Conservation (phyloP, 2,113 vertebrate species). For the Xiphias gladius region DNA sequence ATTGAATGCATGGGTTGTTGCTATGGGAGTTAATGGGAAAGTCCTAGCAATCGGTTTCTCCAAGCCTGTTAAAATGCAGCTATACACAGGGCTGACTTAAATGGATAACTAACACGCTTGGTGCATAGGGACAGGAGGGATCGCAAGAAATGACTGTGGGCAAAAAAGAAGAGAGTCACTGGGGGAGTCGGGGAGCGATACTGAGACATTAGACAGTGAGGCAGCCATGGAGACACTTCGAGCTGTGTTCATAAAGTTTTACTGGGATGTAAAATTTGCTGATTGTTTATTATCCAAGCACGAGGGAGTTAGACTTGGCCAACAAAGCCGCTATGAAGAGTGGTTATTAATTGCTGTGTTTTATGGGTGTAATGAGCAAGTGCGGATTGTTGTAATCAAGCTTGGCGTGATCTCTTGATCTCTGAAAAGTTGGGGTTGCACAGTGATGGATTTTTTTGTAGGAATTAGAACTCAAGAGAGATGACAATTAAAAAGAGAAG, state of each 20-base stretch:
- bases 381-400: conserved; percentile 67
- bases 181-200: conserved; percentile 27
- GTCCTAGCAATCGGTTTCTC: conserved; percentile 35
- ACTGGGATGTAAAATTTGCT: conserved; percentile 65
- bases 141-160: conserved; percentile 3
- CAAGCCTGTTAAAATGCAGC: conserved; percentile 47
- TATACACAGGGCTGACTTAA: conserved; percentile 17
- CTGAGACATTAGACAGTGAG: conserved; percentile 43
- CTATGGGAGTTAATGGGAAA: conserved; percentile 59
- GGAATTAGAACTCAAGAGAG: conserved; percentile 12
- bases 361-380: conserved; percentile 64
- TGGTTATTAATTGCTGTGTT: conserved; percentile 65
- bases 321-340: conserved; percentile 56
- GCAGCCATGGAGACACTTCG: conserved; percentile 21
- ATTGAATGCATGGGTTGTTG: conserved; percentile 60
- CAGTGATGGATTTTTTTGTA: conserved; percentile 20
- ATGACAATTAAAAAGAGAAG: conserved; percentile 17
- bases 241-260: conserved; percentile 61
- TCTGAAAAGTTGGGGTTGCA: conserved; percentile 46
- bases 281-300: conserved; percentile 72
- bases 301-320: conserved; percentile 53
- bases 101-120: conserved; percentile 51
- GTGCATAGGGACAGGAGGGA: conserved; percentile 22
- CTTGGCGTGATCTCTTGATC: conserved; percentile 57
- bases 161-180: not conserved